These are phyloP conservation scores for Torymus tubicola DNA, from an alignment of 2,888 invertebrate genomes.

Conservation along the genomic window DNA sequence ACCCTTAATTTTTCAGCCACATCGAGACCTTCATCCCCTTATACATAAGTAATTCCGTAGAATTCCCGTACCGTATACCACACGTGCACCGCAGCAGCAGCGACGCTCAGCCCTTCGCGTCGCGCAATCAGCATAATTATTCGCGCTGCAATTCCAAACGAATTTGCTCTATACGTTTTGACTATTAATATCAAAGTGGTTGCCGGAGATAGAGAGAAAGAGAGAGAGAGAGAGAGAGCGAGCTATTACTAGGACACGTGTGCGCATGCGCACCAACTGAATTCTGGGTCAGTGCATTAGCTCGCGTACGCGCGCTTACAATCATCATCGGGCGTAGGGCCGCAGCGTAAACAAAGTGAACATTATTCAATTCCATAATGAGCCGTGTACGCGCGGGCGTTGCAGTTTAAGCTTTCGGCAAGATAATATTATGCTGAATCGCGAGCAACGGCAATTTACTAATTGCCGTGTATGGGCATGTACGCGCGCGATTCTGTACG, in stretches of 20 bases:
- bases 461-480: no score
- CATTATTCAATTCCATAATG: constrained; percentile 40
- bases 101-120: no score
- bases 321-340: background rate
- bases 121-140: no score
- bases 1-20: no score
- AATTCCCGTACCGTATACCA: no score
- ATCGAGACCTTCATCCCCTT: no score
- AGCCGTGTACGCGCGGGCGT: background rate
- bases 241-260: background rate
- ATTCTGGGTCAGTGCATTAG: constrained; percentile 29
- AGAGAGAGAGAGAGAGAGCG: background rate
- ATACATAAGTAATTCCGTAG: no score
- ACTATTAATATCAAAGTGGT: constrained; percentile 33
- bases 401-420: constrained; percentile 7
- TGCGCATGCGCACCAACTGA: background rate
- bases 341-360: constrained; percentile 14
- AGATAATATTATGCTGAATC: background rate
- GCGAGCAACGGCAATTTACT: no score
- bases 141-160: background rate
- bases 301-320: background rate
- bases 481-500: no score
- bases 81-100: no score
- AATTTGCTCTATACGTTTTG: background rate
- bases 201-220: background rate